Evolutionary conservation across 2,888 invertebrate genomes (phyloP).

Genomic region (Thelaira solivaga): DNA sequence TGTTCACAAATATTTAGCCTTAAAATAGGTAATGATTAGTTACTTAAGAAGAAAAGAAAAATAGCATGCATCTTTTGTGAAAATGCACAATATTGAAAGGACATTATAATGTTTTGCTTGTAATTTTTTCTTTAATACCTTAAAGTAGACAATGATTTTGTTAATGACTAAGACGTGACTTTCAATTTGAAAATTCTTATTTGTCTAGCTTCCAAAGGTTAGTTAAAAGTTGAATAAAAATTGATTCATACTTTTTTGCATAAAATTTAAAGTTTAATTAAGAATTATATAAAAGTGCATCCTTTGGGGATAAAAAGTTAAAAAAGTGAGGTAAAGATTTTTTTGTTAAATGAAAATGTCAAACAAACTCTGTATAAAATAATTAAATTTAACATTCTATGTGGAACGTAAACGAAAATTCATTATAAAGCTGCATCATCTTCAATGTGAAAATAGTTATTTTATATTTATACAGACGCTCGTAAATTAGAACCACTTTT

Average conservation of each 20-base stretch:
- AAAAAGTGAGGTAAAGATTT: no score
- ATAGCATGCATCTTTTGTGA: background rate
- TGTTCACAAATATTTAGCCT: background rate
- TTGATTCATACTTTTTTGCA: background rate
- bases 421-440: no score
- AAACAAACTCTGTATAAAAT: no score
- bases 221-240: conserved; percentile 11
- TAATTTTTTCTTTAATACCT: background rate
- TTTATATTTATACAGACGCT: no score
- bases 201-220: background rate
- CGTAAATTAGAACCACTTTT: no score
- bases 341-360: no score
- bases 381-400: no score
- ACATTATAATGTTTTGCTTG: background rate
- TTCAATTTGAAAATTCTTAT: background rate
- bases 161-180: conserved; percentile 34
- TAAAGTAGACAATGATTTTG: conserved; percentile 43
- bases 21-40: conserved; percentile 22
- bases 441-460: no score
- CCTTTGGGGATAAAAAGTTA: no score
- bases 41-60: no score
- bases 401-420: no score
- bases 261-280: background rate
- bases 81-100: background rate
- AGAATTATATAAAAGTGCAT: no score